Base-by-base conservation (phyloP, 2,888 invertebrate species). In the Drosophila acutilabella region DNA sequence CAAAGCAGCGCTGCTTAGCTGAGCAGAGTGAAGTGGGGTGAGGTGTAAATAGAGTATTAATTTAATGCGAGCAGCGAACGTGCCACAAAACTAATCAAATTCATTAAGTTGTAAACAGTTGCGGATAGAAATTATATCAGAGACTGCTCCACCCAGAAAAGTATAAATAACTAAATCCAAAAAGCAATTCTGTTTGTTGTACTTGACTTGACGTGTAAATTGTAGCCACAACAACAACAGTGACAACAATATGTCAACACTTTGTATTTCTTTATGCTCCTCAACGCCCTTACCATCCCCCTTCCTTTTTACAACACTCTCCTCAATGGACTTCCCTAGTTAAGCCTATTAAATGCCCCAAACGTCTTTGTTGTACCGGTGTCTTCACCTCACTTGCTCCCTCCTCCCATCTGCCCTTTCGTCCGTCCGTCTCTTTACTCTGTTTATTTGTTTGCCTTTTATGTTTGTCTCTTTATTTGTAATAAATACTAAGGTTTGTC, bases 391-490 rank as follows among this genome's bases (percentile, higher is more conserved):
- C 68, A 52, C 64, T 76, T 56, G 65, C 41, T 40, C 30, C 54
- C 20, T 6, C 13, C 13, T 0, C 8, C 7, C 1, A 1, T n/a
- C 47, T 4, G 4, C 33, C 16, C 48, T 2, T 36, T 42, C 56
- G 50, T 70, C 74, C 71, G 61, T 57, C 45, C 64, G 75, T 62
- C 68, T 59, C 73, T 75, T 82, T 72, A 59, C 72, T 74, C 74
- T 71, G 68, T 78, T 78, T 83, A 69, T 82, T 80, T 83, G 83
- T 87, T 84, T 87, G 81, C 65, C 82, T 85, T 82, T 80, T 84
- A 74, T 83, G 81, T 85, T 85, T 85, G 84, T 87, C 81, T 84
- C 84, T 87, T 84, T 87, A 84, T 84, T 84, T 84, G 83, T 84
- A 84, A 85, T 85, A 85, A 88, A 85, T 81, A 88, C 79, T 30